Evolutionary conservation across 2,888 invertebrate species (phyloP).

Genomic region (Mactromeris polynyma): DNA sequence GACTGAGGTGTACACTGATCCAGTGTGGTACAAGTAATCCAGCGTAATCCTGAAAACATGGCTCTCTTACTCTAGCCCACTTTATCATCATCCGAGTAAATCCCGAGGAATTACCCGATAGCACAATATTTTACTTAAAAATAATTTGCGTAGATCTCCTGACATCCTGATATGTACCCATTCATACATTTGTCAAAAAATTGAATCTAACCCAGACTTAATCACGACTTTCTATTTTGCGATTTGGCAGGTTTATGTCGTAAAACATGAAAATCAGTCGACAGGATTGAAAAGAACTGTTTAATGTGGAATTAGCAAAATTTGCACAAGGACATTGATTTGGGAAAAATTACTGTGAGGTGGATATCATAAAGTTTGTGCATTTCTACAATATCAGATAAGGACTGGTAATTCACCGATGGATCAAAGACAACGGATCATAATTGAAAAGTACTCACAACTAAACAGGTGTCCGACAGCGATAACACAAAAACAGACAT

Average conservation of each 20-base stretch:
- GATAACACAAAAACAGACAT: slow-evolving; percentile 38
- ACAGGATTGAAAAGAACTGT: slow-evolving; percentile 56
- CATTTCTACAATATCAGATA: slow-evolving; percentile 57
- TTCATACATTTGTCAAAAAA: slow-evolving; percentile 69
- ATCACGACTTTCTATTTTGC: slow-evolving; percentile 67
- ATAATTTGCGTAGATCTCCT: slow-evolving; percentile 68
- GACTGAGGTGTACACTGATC: slow-evolving; percentile 60
- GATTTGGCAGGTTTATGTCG: slow-evolving; percentile 62
- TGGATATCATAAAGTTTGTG: slow-evolving; percentile 62
- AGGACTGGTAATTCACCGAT: slow-evolving; percentile 56
- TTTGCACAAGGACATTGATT: slow-evolving; percentile 71
- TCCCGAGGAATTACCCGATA: slow-evolving; percentile 66
- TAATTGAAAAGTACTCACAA: slow-evolving; percentile 60
- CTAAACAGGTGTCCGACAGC: slow-evolving; percentile 58
- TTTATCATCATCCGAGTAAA: slow-evolving; percentile 69
- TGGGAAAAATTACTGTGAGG: slow-evolving; percentile 71
- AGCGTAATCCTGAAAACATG: slow-evolving; percentile 70
- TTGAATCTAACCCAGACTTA: slow-evolving; percentile 57
- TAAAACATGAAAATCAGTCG: slow-evolving; percentile 62
- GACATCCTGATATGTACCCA: slow-evolving; percentile 60
- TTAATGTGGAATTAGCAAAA: slow-evolving; percentile 66
- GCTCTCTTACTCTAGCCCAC: slow-evolving; percentile 71
- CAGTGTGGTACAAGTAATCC: slow-evolving; percentile 62
- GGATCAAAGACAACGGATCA: slow-evolving; percentile 69
- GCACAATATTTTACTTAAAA: slow-evolving; percentile 74